Conservation (phyloP, 1,140 invertebrate genomes). For the Drosophila setifemur region DNA sequence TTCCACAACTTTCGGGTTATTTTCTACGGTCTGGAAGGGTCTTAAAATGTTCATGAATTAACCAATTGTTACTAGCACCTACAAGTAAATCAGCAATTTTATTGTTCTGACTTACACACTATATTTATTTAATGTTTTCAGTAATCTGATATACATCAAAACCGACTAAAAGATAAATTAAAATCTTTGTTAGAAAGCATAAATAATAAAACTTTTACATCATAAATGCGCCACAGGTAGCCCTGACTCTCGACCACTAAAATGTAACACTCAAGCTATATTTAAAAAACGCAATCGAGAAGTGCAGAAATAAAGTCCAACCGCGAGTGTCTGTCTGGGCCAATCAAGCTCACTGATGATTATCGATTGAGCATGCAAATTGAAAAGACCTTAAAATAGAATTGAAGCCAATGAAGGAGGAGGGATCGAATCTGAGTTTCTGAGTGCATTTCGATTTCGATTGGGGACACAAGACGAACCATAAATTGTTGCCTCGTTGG, state of each 20-base stretch:
- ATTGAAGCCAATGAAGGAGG: slow-evolving; percentile 69
- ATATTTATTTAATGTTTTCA: not conserved
- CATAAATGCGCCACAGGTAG: slow-evolving; percentile 48
- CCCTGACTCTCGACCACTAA: slow-evolving; percentile 50
- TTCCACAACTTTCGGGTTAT: not conserved
- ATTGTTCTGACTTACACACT: not conserved
- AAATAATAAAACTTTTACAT: slow-evolving; percentile 32
- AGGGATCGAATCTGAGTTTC: slow-evolving; percentile 18
- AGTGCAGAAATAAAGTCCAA: slow-evolving; percentile 43
- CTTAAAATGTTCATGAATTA: slow-evolving; percentile 9
- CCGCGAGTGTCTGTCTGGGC: not conserved
- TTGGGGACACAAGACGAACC: slow-evolving; percentile 37
- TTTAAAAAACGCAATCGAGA: slow-evolving; percentile 51
- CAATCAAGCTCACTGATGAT: slow-evolving; percentile 42
- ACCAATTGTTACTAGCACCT: slow-evolving; percentile 1
- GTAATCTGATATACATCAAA: slow-evolving; percentile 6
- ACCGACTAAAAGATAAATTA: slow-evolving; percentile 32
- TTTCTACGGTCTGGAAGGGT: not conserved
- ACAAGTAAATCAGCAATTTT: not conserved
- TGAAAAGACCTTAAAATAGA: slow-evolving; percentile 78
- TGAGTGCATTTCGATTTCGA: slow-evolving; percentile 58
- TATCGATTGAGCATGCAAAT: slow-evolving; percentile 63
- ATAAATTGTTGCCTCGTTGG: slow-evolving; percentile 62
- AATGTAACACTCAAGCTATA: too few relatives aligned
- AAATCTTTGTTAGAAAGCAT: slow-evolving; percentile 44